phyloP scores from a whole-genome alignment of 1,140 invertebrate species.

The Brachionus angularis region DNA sequence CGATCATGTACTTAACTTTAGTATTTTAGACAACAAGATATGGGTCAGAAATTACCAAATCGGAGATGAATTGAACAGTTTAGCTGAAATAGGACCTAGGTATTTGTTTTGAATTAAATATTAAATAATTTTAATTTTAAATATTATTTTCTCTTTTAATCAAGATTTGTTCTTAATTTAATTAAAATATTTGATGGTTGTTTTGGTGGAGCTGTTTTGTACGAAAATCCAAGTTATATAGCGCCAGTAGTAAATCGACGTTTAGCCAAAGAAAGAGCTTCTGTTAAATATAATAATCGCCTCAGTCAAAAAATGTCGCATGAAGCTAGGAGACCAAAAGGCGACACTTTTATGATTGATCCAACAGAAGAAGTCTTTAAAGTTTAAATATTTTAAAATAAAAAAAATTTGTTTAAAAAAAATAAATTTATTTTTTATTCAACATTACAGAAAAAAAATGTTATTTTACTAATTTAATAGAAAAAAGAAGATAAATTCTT shows the following conservation, averaged over 20 bases:
- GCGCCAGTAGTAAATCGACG: slow-evolving; percentile 75
- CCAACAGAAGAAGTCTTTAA: slow-evolving; percentile 63
- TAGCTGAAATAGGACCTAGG: slow-evolving; percentile 78
- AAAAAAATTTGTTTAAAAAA: background rate
- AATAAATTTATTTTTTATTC: background rate
- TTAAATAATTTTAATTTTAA: background rate
- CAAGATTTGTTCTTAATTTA: slow-evolving; percentile 84
- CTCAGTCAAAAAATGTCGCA: slow-evolving; percentile 71
- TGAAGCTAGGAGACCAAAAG: slow-evolving; percentile 66
- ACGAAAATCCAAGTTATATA: slow-evolving; percentile 83
- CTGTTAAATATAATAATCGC: slow-evolving; percentile 70
- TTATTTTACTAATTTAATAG: too few species aligned
- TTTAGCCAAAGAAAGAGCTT: slow-evolving; percentile 66
- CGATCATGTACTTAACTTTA: slow-evolving; percentile 93
- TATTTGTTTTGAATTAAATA: slow-evolving; percentile 47
- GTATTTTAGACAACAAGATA: slow-evolving; percentile 83
- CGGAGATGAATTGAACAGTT: slow-evolving; percentile 79
- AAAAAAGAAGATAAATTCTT: too few species aligned
- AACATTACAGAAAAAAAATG: too few species aligned
- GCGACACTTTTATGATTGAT: slow-evolving; percentile 64
- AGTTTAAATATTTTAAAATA: slow-evolving; percentile 10
- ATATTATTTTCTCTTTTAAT: too few species aligned
- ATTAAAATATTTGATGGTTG: slow-evolving; percentile 81
- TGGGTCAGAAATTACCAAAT: slow-evolving; percentile 99
- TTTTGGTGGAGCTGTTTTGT: slow-evolving; percentile 79